Conservation (phyloP, 2,888 invertebrate species). For the Salticus scenicus region DNA sequence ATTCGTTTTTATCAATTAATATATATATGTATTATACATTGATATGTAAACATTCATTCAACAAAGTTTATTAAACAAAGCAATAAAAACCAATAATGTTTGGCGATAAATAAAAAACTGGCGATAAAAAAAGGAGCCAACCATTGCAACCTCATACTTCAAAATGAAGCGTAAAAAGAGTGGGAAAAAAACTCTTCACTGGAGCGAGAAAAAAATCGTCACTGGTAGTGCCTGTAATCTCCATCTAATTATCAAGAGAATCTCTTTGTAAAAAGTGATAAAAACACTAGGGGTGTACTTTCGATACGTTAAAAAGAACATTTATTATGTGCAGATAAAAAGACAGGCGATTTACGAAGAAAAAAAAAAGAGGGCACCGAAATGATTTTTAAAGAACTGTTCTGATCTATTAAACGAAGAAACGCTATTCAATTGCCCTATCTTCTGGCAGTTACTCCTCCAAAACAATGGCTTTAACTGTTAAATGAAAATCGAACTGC, state of each 20-base stretch:
- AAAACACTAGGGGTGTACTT: conserved; percentile 56
- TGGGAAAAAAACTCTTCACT: conserved; percentile 30
- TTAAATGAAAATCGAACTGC: conserved; percentile 48
- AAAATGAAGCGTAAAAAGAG: conserved; percentile 50
- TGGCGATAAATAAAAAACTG: too few relatives aligned
- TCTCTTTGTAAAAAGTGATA: conserved; percentile 52
- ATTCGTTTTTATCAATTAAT: too few relatives aligned
- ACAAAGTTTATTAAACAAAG: too few relatives aligned
- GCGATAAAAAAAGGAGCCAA: conserved; percentile 5
- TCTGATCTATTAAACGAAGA: conserved; percentile 29
- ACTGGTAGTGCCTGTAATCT: conserved; percentile 48
- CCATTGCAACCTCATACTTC: conserved; percentile 27
- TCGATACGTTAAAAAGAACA: conserved; percentile 62
- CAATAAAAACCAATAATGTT: too few relatives aligned
- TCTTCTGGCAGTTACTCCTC: conserved; percentile 22
- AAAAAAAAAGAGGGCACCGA: conserved; percentile 15
- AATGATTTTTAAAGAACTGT: conserved; percentile 56
- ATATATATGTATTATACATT: too few relatives aligned
- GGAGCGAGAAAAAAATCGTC: conserved; percentile 58
- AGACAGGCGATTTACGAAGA: conserved; percentile 25
- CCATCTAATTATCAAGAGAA: conserved; percentile 62
- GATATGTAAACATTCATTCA: too few relatives aligned
- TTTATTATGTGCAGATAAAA: conserved; percentile 60
- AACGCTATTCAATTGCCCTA: background rate
- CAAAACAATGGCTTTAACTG: conserved; percentile 54